Evolutionary conservation across 1,140 invertebrate genomes (phyloP).

Genomic region (Drosophila rufa): DNA sequence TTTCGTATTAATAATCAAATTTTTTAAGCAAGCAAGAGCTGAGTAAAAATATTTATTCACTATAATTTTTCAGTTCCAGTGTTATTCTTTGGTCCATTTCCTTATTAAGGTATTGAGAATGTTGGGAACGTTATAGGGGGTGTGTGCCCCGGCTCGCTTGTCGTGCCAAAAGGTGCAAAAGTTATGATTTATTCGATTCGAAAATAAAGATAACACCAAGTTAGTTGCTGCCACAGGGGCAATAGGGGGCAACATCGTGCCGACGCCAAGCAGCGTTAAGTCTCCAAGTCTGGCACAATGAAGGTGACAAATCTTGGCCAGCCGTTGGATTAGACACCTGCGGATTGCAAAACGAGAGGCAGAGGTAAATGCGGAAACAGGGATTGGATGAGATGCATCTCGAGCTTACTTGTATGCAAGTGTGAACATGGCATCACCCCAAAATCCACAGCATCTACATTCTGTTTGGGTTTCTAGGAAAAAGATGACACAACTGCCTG

Average conservation of each 20-base stretch:
- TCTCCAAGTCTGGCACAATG: constrained; percentile 30
- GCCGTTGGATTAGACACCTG: constrained; percentile 50
- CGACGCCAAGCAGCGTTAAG: constrained; percentile 24
- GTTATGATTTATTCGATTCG: constrained; percentile 50
- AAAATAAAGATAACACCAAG: constrained; percentile 47
- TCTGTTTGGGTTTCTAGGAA: neutral
- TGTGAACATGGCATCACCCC: constrained; percentile 8
- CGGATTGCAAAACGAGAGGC: constrained; percentile 27
- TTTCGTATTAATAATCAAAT: neutral
- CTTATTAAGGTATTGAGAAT: too few species aligned
- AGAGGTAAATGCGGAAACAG: constrained; percentile 29
- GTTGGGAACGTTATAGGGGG: constrained; percentile 2
- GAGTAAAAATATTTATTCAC: neutral
- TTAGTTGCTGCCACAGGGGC: constrained; percentile 9
- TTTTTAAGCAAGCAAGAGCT: neutral
- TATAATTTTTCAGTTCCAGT: neutral
- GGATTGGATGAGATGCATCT: constrained; percentile 37
- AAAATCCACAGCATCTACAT: neutral
- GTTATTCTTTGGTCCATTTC: neutral
- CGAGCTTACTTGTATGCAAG: constrained; percentile 7
- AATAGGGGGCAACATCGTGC: constrained; percentile 41
- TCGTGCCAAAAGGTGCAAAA: constrained; percentile 50
- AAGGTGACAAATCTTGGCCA: constrained; percentile 51
- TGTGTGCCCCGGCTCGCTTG: constrained; percentile 9
- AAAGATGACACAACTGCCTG: neutral